A percentile compares a stretch with the other conserved stretches of the same genome.
These are phyloP conservation scores for Uria aalge DNA, from an alignment of 2,113 vertebrate genomes.

Conservation along the genomic window DNA sequence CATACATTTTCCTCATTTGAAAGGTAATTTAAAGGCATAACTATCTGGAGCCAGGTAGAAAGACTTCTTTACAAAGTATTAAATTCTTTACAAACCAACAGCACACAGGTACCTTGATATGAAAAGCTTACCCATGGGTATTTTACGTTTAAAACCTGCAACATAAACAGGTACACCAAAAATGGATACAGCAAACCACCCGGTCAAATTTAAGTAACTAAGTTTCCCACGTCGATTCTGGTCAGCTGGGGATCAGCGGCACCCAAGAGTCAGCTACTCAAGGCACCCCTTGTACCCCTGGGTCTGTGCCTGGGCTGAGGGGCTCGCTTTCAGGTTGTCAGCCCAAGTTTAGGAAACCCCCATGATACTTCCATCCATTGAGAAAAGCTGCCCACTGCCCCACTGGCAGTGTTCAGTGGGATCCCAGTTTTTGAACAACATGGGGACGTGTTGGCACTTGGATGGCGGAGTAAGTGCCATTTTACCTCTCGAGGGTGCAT, in stretches of 20 bases:
- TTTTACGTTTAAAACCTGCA: not conserved
- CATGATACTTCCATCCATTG: not conserved
- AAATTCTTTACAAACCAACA: not conserved
- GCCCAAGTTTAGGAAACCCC: not conserved
- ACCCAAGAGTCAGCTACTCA: not conserved
- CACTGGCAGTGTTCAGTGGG: not conserved
- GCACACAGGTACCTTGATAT: not conserved
- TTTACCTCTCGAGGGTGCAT: not conserved
- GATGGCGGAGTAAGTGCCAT: not conserved
- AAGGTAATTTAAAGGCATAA: not conserved
- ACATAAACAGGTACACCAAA: not conserved
- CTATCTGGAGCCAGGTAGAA: not conserved
- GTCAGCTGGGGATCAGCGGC: not conserved
- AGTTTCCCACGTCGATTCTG: fast-evolving
- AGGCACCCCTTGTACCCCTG: not conserved
- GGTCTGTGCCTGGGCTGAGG: not conserved
- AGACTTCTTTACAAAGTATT: not conserved
- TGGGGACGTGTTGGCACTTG: fast-evolving
- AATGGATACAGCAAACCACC: not conserved
- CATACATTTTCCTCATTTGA: not conserved
- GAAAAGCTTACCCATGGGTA: not conserved
- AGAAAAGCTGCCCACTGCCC: not conserved
- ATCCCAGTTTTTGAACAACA: not conserved
- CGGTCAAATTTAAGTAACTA: not conserved
- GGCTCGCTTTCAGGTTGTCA: not conserved